phyloP scores from a whole-genome alignment of 2,888 invertebrate genomes.

The Eilema griseolum region DNA sequence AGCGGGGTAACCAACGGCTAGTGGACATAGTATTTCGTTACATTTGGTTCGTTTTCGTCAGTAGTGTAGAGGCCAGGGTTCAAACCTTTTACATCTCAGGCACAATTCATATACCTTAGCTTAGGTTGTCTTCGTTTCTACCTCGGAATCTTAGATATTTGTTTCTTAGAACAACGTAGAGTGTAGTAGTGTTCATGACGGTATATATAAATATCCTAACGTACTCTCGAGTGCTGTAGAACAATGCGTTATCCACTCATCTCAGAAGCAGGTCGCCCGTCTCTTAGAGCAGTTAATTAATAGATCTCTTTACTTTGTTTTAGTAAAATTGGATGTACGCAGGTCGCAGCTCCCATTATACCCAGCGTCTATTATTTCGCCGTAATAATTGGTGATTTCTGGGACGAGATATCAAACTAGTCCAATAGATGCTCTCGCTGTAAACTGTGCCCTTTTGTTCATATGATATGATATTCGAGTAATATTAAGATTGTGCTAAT shows the following conservation, averaged over 20 bases:
- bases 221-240: background rate
- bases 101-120: too few species aligned
- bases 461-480: slow-evolving; percentile 7
- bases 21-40: too few species aligned
- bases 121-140: too few species aligned
- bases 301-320: slow-evolving; percentile 45
- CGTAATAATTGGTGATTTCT: slow-evolving; percentile 33
- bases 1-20: too few species aligned
- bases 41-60: too few species aligned
- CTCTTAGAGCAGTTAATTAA: slow-evolving; percentile 42
- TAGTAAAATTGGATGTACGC: slow-evolving; percentile 31
- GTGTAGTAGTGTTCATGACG: too few species aligned
- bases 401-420: slow-evolving; percentile 17
- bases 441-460: slow-evolving; percentile 5
- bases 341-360: slow-evolving; percentile 34
- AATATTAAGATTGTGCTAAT: slow-evolving; percentile 8
- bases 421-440: slow-evolving; percentile 19
- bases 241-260: slow-evolving; percentile 22
- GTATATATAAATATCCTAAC: background rate
- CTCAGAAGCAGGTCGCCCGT: slow-evolving; percentile 28
- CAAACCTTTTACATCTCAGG: too few species aligned
- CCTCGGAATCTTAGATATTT: too few species aligned
- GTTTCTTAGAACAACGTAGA: too few species aligned
- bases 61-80: too few species aligned
- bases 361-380: slow-evolving; percentile 25